These are phyloP conservation scores for Synanthedon tipuliformis DNA, from an alignment of 2,888 invertebrate genomes.

Conservation along the genomic window DNA sequence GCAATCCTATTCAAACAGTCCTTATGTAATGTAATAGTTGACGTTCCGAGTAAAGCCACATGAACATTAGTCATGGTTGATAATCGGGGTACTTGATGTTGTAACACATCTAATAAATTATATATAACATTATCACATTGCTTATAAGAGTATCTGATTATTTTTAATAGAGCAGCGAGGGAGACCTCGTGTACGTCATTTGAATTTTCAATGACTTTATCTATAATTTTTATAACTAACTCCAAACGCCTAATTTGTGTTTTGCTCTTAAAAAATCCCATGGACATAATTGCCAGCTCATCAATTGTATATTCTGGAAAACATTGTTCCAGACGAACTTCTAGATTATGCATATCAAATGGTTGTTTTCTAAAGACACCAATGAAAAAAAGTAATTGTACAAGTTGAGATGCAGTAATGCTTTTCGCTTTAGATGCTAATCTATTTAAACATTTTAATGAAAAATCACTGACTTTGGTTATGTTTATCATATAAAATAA, in stretches of 20 bases:
- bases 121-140: conserved; percentile 52
- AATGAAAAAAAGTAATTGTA: conserved; percentile 76
- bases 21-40: conserved; percentile 45
- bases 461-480: conserved; percentile 67
- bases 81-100: conserved; percentile 68
- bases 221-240: conserved; percentile 62
- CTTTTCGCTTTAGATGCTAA: conserved; percentile 68
- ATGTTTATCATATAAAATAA: conserved; percentile 74
- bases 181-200: conserved; percentile 73
- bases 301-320: conserved; percentile 71
- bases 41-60: conserved; percentile 72
- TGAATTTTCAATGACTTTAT: conserved; percentile 58
- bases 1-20: conserved; percentile 53
- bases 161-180: conserved; percentile 75
- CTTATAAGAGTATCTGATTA: conserved; percentile 70
- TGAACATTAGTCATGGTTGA: conserved; percentile 75
- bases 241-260: conserved; percentile 68
- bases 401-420: conserved; percentile 71
- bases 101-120: conserved; percentile 64
- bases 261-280: conserved; percentile 84
- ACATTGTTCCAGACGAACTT: conserved; percentile 62
- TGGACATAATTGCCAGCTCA: conserved; percentile 77
- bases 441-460: conserved; percentile 62
- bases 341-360: conserved; percentile 74
- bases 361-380: conserved; percentile 69